phyloP scores from a whole-genome alignment of 2,797 vertebrate species.

The Urophycis tenuis region DNA sequence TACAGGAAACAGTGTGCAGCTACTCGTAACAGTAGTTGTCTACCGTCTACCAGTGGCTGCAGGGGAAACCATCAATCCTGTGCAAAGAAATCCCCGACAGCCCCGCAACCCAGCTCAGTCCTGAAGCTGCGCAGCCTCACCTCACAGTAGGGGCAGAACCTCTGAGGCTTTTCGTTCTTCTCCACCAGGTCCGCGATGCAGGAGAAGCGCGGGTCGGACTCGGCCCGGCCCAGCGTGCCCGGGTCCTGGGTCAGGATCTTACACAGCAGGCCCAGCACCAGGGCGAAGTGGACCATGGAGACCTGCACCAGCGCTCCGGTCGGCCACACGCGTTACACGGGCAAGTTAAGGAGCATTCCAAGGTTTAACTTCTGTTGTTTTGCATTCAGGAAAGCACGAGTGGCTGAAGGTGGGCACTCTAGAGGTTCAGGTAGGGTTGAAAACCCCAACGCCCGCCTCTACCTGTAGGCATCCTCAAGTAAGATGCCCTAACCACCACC shows the following conservation, averaged over 20 bases:
- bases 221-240: slow-evolving; percentile 56
- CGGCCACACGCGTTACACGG: slow-evolving; percentile 65
- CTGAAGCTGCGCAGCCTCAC: slow-evolving; percentile 49
- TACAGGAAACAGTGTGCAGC: neutral
- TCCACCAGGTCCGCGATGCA: slow-evolving; percentile 69
- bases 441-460: neutral
- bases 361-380: neutral
- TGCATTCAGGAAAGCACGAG: too few relatives aligned
- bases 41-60: slow-evolving; percentile 19
- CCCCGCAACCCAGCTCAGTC: neutral
- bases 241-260: slow-evolving; percentile 71
- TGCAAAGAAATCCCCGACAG: slow-evolving; percentile 18
- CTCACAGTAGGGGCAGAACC: slow-evolving; percentile 78
- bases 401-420: too few relatives aligned
- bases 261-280: slow-evolving; percentile 67
- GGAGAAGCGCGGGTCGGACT: slow-evolving; percentile 64
- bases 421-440: neutral
- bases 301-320: slow-evolving; percentile 58
- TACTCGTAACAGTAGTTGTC: neutral
- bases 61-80: neutral
- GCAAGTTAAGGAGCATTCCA: slow-evolving; percentile 59
- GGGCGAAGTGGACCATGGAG: slow-evolving; percentile 63
- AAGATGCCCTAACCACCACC: neutral
- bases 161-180: slow-evolving; percentile 62
- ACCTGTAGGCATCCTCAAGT: neutral